Conservation (phyloP, 2,888 invertebrate species). For the Phrixothrix hirtus region DNA sequence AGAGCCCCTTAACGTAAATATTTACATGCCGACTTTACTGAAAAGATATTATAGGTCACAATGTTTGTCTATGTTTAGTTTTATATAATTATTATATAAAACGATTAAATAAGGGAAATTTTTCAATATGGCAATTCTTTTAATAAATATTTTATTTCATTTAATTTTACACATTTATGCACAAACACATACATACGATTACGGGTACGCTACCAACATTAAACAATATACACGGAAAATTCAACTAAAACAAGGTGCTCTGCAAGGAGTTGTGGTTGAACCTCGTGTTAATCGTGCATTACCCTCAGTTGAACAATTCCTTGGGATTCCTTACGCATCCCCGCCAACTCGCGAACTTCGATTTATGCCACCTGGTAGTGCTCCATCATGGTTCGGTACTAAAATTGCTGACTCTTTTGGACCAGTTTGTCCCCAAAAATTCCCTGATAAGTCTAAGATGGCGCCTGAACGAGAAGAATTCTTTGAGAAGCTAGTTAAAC, state of each 20-base stretch:
- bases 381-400: slow-evolving; percentile 77
- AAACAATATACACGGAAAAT: slow-evolving; percentile 39
- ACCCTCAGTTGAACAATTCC: slow-evolving; percentile 72
- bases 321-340: slow-evolving; percentile 82
- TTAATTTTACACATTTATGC: slow-evolving; percentile 11
- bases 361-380: slow-evolving; percentile 65
- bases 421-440: slow-evolving; percentile 85
- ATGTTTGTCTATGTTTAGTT: slow-evolving; percentile 6
- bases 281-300: slow-evolving; percentile 66
- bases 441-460: slow-evolving; percentile 70
- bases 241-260: slow-evolving; percentile 45
- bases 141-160: slow-evolving; percentile 7
- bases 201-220: slow-evolving; percentile 30
- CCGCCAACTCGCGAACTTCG: slow-evolving; percentile 72
- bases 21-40: not conserved
- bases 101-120: too few relatives aligned
- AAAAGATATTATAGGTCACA: not conserved
- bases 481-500: slow-evolving; percentile 72
- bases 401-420: slow-evolving; percentile 71
- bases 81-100: too few relatives aligned
- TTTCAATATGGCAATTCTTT: too few relatives aligned
- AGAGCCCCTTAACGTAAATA: too few relatives aligned
- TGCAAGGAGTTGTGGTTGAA: slow-evolving; percentile 70
- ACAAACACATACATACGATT: slow-evolving; percentile 28
- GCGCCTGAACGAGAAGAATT: slow-evolving; percentile 70